Evolutionary conservation across 2,888 invertebrate genomes (phyloP), one percentile per base, ranked within the genome.

Genomic region (Himalopsyche japonica): DNA sequence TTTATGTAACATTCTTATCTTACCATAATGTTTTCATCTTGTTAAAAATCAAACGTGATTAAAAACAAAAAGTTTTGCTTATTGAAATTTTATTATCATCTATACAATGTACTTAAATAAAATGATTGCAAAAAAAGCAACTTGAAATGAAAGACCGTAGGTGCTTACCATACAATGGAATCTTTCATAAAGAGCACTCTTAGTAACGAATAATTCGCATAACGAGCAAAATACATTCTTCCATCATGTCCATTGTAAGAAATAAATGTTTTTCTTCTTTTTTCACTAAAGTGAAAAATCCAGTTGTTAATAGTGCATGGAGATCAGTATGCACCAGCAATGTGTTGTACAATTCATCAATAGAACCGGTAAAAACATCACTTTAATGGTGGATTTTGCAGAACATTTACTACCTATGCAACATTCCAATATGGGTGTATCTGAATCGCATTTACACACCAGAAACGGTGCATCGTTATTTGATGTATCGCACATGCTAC

Each of bases 391-490:
- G 0, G 95, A 97, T 88, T 99, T 99, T 90, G 97, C 98, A 20
- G 98, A 98, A 27, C 99, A 96, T 91, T 91, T 96, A 12, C 93
- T 99, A 89, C 99, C 99, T 1, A 96, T 99, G 0, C 97, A 97
- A 89, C 98, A 99, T 90, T 91, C 93, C 82, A 94, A 96, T 89
- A 90, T 94, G 90, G 94, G 95, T 85, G 97, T 98, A 64, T 94
- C 95, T 0, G 94, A 95, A 37, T 98, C 98, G 0, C 98, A 99
- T 90, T 90, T 96, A 48, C 96, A 97, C 88, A 98, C 98, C 0
- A 94, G 99, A 88, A 93, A 93, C 64, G 94, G 93, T 88, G 96
- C 96, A 70, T 97, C 97, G 0, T 92, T 98, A 37, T 99, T 99
- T 90, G 99, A 99, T 90, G 99, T 99, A 0, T 94, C 94, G 0